These are phyloP conservation scores for Cryptocephalus primarius DNA, from an alignment of 2,888 invertebrate genomes.

Conservation along the genomic window DNA sequence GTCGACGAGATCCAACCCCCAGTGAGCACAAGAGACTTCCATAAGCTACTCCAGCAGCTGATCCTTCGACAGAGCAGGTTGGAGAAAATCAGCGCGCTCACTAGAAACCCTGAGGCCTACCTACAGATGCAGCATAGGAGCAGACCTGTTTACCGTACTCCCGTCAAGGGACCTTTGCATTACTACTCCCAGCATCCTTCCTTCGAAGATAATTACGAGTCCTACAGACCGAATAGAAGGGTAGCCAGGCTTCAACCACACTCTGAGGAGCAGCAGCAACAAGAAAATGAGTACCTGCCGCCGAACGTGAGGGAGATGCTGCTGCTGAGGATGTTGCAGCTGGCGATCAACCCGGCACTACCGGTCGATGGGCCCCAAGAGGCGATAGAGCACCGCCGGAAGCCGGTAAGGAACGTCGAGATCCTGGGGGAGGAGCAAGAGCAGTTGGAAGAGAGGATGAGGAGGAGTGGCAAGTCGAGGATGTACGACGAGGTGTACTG, in stretches of 20 bases:
- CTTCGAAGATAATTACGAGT: constrained; percentile 19
- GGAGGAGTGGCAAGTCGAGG: too few relatives aligned
- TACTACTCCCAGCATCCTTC: constrained; percentile 13
- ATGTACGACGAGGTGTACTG: too few relatives aligned
- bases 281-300: constrained; percentile 51
- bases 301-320: constrained; percentile 61
- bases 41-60: constrained; percentile 53
- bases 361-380: constrained; percentile 22
- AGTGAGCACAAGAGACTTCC: constrained; percentile 59
- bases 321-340: constrained; percentile 57
- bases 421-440: constrained; percentile 52
- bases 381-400: constrained; percentile 23
- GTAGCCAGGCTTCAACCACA: constrained; percentile 25
- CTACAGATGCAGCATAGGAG: background rate
- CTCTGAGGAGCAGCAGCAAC: constrained; percentile 29
- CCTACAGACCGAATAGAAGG: constrained; percentile 27
- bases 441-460: too few relatives aligned
- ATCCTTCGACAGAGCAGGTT: constrained; percentile 51
- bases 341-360: constrained; percentile 56
- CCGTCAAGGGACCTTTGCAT: constrained; percentile 11
- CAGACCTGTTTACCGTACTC: constrained; percentile 2
- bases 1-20: constrained; percentile 54
- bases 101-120: constrained; percentile 15
- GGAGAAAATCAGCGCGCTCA: constrained; percentile 42
- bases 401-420: constrained; percentile 59